These are phyloP conservation scores for Tipula unca DNA, from an alignment of 2,888 invertebrate species.

Conservation along the genomic window DNA sequence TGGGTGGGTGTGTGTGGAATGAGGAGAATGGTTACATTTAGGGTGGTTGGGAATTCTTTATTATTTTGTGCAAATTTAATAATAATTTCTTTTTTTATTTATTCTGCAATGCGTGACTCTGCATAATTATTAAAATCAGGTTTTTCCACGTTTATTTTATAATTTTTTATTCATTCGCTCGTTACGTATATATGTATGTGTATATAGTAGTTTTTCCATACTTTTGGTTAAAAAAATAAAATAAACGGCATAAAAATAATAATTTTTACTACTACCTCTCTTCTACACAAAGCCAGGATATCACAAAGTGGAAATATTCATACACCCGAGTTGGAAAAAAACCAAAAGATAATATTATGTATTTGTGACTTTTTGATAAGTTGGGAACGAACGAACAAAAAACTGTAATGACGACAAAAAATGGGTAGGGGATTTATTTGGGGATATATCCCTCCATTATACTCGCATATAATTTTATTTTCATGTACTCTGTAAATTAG, in stretches of 20 bases:
- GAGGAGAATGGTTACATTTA: background rate
- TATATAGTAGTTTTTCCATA: background rate
- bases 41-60: background rate
- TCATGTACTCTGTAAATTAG: background rate
- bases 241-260: background rate
- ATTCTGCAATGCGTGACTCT: conserved; percentile 14
- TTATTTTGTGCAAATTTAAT: conserved; percentile 8
- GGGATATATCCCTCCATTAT: background rate
- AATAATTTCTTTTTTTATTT: background rate
- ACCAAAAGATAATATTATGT: background rate
- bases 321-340: background rate
- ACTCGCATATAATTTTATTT: background rate
- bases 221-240: background rate
- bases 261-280: background rate
- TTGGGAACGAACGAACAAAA: background rate
- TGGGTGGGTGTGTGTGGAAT: background rate
- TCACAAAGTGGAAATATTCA: background rate
- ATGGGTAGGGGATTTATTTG: background rate
- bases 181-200: background rate
- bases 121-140: conserved; percentile 14
- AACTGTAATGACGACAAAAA: background rate
- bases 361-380: conserved; percentile 14
- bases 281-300: background rate
- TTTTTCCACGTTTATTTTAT: conserved; percentile 14
- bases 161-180: background rate